These are phyloP conservation scores for Trochalopteron elliotii DNA, from an alignment of 2,113 vertebrate species.

Conservation along the genomic window DNA sequence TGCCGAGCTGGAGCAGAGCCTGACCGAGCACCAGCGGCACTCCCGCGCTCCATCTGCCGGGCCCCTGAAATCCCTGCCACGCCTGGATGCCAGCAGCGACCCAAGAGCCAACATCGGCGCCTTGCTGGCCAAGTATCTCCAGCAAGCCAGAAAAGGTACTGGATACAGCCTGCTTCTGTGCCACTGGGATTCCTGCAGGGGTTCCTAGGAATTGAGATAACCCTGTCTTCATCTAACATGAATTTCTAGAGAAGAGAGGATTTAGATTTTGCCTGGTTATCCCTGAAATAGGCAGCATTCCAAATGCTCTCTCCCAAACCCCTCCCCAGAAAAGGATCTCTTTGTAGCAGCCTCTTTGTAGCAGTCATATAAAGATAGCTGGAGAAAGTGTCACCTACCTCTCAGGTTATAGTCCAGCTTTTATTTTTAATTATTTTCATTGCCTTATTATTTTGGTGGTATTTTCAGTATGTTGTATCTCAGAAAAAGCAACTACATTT, in stretches of 20 bases:
- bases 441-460: neutral
- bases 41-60: conserved; percentile 68
- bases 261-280: neutral
- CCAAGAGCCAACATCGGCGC: conserved; percentile 82
- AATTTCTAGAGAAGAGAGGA: neutral
- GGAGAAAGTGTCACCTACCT: neutral
- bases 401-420: neutral
- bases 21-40: conserved; percentile 55
- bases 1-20: conserved; percentile 56
- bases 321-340: neutral
- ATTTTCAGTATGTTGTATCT: neutral
- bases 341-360: neutral
- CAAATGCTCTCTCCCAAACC: neutral
- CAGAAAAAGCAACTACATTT: neutral
- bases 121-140: conserved; percentile 87
- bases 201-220: neutral
- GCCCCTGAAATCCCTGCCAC: conserved; percentile 65
- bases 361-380: neutral
- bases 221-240: neutral
- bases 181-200: neutral
- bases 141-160: conserved; percentile 87
- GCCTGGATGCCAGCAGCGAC: conserved; percentile 71
- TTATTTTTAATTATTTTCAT: neutral
- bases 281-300: neutral
- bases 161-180: neutral